Evolutionary conservation across 2,113 vertebrate genomes (phyloP).

Genomic region (Proterorhinus semilunaris): DNA sequence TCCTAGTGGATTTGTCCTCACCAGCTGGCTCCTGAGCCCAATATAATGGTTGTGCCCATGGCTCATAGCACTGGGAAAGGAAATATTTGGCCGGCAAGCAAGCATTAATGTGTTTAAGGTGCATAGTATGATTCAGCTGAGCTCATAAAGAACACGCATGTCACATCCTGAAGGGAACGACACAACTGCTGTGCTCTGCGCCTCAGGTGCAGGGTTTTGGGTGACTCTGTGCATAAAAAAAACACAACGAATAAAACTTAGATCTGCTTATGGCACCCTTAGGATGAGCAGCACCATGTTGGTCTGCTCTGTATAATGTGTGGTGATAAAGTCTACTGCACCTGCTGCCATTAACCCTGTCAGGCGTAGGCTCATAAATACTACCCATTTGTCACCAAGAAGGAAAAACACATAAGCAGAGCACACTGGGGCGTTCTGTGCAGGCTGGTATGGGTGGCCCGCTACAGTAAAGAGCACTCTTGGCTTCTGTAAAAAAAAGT

Average conservation of each 20-base stretch:
- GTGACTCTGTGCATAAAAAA: conserved; percentile 54
- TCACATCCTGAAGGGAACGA: conserved; percentile 68
- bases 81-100: conserved; percentile 64
- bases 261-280: conserved; percentile 42
- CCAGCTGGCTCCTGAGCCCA: conserved; percentile 71
- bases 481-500: conserved; percentile 38
- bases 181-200: conserved; percentile 33
- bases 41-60: conserved; percentile 71
- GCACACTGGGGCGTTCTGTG: not conserved
- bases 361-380: conserved; percentile 54
- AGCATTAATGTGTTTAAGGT: conserved; percentile 71
- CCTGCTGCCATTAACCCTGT: conserved; percentile 60
- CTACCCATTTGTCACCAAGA: conserved; percentile 33
- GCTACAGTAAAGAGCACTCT: not conserved
- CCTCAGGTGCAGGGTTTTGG: conserved; percentile 56
- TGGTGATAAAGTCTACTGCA: conserved; percentile 60
- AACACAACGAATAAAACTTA: conserved; percentile 26
- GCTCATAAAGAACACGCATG: conserved; percentile 71
- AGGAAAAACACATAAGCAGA: conserved; percentile 25
- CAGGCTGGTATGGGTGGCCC: not conserved
- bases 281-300: conserved; percentile 44
- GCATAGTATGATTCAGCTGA: conserved; percentile 61
- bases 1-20: conserved; percentile 70
- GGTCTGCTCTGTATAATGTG: conserved; percentile 48
- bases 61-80: conserved; percentile 69